Conservation (phyloP, 1,140 invertebrate species). For the Himalopsyche phryganea region DNA sequence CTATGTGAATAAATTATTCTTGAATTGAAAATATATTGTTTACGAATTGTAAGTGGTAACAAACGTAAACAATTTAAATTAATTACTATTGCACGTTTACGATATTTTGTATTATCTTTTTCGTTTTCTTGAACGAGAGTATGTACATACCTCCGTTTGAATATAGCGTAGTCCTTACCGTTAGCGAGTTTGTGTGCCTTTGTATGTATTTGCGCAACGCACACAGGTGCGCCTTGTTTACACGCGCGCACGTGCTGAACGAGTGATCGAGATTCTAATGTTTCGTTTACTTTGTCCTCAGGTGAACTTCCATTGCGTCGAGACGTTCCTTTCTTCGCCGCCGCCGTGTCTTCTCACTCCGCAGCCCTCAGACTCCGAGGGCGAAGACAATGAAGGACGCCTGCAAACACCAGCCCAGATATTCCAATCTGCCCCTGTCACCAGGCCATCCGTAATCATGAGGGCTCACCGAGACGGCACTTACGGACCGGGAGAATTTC, state of each 20-base stretch:
- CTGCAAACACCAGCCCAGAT: neutral
- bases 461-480: slow-evolving; percentile 71
- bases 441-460: slow-evolving; percentile 67
- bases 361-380: slow-evolving; percentile 56
- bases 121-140: no score
- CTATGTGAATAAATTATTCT: no score
- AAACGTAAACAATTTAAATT: no score
- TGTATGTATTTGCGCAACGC: slow-evolving; percentile 38
- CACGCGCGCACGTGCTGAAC: slow-evolving; percentile 15
- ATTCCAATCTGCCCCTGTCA: slow-evolving; percentile 40
- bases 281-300: slow-evolving; percentile 40
- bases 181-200: neutral
- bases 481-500: slow-evolving; percentile 46
- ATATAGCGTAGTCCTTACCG: no score
- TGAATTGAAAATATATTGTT: no score
- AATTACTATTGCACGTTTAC: no score
- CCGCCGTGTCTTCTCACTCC: slow-evolving; percentile 51
- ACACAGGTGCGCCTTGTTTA: slow-evolving; percentile 41
- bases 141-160: no score
- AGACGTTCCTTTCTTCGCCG: slow-evolving; percentile 37
- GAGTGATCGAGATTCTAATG: slow-evolving; percentile 2
- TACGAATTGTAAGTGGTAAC: no score
- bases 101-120: no score
- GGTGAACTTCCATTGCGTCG: slow-evolving; percentile 46
- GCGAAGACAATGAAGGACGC: slow-evolving; percentile 39